These are phyloP conservation scores for Fragum fragum DNA, from an alignment of 2,888 invertebrate genomes.

Conservation along the genomic window DNA sequence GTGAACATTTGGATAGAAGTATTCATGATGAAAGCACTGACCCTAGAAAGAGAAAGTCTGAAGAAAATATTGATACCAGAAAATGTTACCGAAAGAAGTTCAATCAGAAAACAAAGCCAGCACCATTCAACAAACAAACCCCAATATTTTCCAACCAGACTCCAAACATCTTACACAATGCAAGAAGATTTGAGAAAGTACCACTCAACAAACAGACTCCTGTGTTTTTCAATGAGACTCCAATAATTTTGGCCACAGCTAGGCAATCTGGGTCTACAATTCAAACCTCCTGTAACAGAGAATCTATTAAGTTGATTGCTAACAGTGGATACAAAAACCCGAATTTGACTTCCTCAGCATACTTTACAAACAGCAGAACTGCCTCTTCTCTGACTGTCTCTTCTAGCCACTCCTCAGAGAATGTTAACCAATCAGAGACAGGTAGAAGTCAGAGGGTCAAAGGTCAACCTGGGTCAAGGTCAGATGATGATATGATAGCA, in stretches of 20 bases:
- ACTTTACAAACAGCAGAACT: constrained; percentile 32
- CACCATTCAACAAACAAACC: constrained; percentile 39
- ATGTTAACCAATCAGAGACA: not conserved
- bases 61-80: not conserved
- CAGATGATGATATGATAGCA: constrained; percentile 25
- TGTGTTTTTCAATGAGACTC: constrained; percentile 53
- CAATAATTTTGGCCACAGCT: constrained; percentile 56
- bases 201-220: constrained; percentile 46
- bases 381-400: not conserved
- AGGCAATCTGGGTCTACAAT: constrained; percentile 49
- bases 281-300: constrained; percentile 52
- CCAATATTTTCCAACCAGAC: constrained; percentile 56
- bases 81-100: not conserved
- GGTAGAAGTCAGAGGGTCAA: not conserved
- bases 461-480: constrained; percentile 1
- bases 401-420: not conserved
- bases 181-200: constrained; percentile 39
- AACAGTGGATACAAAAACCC: constrained; percentile 21
- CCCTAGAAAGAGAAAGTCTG: not conserved
- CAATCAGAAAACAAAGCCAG: constrained; percentile 5
- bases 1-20: not conserved
- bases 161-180: constrained; percentile 56
- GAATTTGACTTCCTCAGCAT: constrained; percentile 36
- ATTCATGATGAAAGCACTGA: not conserved
- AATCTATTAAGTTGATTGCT: constrained; percentile 47